Evolutionary conservation across 1,140 invertebrate species (phyloP).

Genomic region (Hyles euphorbiae): DNA sequence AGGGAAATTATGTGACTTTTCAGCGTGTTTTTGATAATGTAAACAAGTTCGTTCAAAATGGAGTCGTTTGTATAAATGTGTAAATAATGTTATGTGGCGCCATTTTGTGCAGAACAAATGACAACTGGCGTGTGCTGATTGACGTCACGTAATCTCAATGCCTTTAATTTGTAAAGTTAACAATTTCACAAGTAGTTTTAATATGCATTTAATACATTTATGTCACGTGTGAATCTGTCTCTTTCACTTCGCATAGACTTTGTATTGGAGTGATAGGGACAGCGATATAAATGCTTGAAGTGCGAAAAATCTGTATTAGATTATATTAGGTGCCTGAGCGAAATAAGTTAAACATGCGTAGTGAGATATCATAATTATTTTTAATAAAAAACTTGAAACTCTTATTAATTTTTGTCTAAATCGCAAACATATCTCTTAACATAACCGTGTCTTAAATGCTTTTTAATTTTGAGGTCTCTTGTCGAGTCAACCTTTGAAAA

Average conservation of each 20-base stretch:
- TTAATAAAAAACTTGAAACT: constrained; percentile 10
- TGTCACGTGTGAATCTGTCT: not conserved
- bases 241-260: not conserved
- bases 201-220: no score
- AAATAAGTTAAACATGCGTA: constrained; percentile 17
- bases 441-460: no score
- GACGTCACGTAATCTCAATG: no score
- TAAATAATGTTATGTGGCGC: not conserved
- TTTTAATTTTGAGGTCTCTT: no score
- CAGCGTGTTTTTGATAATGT: constrained; percentile 1
- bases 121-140: no score
- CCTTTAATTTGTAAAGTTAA: no score
- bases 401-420: not conserved
- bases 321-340: constrained; percentile 20
- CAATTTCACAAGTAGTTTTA: no score
- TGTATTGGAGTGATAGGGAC: not conserved
- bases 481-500: constrained; percentile 1
- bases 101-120: no score
- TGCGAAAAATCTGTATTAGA: not conserved
- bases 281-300: not conserved
- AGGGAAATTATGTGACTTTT: not conserved
- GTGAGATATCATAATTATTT: constrained; percentile 15
- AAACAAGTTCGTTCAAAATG: not conserved
- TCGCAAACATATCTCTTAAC: constrained; percentile 2
- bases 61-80: no score